A percentile compares a stretch with the other conserved stretches of the same genome.
phyloP scores from a whole-genome alignment of 2,113 vertebrate genomes.

The Saguinus imperator region DNA sequence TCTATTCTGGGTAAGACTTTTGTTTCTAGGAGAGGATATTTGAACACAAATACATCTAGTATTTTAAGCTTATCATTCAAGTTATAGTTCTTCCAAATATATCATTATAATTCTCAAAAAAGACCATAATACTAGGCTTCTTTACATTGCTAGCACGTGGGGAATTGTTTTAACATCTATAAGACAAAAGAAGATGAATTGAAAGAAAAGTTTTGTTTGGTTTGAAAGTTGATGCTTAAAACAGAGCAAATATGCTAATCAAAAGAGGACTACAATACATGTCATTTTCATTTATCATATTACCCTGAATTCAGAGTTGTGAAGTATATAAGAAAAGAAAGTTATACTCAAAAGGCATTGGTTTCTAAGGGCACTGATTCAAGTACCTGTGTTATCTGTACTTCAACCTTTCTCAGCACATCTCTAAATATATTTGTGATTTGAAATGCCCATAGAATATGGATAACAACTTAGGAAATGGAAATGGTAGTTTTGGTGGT shows the following conservation, averaged over 20 bases:
- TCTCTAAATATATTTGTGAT: background rate
- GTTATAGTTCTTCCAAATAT: background rate
- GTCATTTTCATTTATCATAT: background rate
- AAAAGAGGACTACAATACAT: background rate
- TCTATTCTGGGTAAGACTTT: background rate
- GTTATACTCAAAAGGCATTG: background rate
- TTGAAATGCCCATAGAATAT: background rate
- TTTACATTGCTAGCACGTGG: background rate
- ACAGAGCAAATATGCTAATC: background rate
- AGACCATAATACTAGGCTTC: background rate
- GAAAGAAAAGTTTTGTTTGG: background rate
- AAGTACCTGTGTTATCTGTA: background rate
- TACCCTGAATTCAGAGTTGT: background rate
- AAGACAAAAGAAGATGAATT: background rate
- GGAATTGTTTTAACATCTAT: background rate
- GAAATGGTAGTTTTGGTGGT: background rate
- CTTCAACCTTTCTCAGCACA: background rate
- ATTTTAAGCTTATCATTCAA: background rate
- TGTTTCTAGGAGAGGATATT: background rate
- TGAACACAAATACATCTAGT: background rate
- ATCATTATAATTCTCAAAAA: background rate
- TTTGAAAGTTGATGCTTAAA: background rate
- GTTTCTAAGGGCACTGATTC: background rate
- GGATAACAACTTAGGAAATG: background rate
- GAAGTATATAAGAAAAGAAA: background rate